Conservation (phyloP, 2,113 vertebrate species). For the Anguilla rostrata region DNA sequence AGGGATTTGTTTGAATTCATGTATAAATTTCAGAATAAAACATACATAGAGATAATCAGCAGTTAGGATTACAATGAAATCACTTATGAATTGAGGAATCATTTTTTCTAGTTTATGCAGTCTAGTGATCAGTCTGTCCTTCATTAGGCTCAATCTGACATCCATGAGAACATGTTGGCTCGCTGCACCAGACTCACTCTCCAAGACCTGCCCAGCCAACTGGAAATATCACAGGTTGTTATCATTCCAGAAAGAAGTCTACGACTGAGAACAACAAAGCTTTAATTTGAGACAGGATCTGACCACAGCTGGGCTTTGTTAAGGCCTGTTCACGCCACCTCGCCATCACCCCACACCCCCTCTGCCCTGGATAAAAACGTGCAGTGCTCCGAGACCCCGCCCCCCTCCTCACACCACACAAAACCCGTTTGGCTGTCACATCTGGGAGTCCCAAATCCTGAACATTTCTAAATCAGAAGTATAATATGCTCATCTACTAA, state of each 20-base stretch:
- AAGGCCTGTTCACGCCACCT: slow-evolving; percentile 43
- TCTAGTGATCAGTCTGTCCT: slow-evolving; percentile 62
- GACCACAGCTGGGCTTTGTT: slow-evolving; percentile 66
- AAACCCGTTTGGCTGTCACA: not conserved
- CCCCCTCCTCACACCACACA: not conserved
- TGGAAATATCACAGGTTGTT: slow-evolving; percentile 67
- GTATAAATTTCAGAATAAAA: slow-evolving; percentile 11
- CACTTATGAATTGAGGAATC: slow-evolving; percentile 61
- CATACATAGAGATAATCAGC: slow-evolving; percentile 28
- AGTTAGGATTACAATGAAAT: slow-evolving; percentile 16
- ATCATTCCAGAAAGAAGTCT: slow-evolving; percentile 62
- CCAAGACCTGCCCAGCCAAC: slow-evolving; percentile 54
- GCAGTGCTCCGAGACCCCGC: not conserved
- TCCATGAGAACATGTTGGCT: slow-evolving; percentile 62
- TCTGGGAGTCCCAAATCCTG: not conserved
- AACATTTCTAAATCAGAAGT: not conserved
- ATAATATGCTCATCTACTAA: not conserved
- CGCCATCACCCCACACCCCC: slow-evolving; percentile 39
- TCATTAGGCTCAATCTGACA: slow-evolving; percentile 68
- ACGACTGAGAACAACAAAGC: slow-evolving; percentile 54
- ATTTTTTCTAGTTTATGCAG: slow-evolving; percentile 59
- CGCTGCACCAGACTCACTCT: slow-evolving; percentile 50
- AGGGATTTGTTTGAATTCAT: not conserved
- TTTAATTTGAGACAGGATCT: slow-evolving; percentile 66
- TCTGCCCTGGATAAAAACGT: not conserved